Percentiles rank a stretch among this genome's conserved stretches.
Evolutionary conservation across 1,140 invertebrate genomes (phyloP).

Genomic region (Phocides pigmalion): DNA sequence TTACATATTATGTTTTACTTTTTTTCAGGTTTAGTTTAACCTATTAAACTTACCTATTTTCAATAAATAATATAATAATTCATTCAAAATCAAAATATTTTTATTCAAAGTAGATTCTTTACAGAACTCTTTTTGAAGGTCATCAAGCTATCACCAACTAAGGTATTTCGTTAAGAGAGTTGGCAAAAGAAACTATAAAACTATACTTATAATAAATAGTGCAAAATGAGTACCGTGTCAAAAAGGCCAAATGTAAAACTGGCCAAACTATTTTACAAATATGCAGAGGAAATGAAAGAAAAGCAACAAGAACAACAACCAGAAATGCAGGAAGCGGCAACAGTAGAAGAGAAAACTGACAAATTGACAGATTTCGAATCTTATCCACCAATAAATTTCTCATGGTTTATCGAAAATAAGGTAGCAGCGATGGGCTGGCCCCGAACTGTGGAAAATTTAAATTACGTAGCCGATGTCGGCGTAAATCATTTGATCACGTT

Average conservation of each 20-base stretch:
- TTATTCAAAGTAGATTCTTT: too few species aligned
- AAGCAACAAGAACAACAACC: constrained; percentile 7
- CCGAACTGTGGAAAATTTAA: constrained; percentile 83
- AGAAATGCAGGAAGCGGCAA: constrained; percentile 37
- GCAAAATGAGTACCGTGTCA: constrained; percentile 56
- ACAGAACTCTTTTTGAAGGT: too few species aligned
- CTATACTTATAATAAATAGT: neutral
- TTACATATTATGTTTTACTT: too few species aligned
- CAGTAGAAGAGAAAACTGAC: constrained; percentile 21
- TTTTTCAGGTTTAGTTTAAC: too few species aligned
- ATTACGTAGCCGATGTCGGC: constrained; percentile 84
- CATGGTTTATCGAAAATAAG: constrained; percentile 75
- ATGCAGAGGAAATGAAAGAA: constrained; percentile 42
- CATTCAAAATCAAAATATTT: too few species aligned
- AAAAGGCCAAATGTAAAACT: constrained; percentile 70
- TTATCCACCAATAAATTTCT: constrained; percentile 76
- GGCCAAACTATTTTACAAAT: constrained; percentile 75
- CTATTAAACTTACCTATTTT: too few species aligned
- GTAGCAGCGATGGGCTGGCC: constrained; percentile 84
- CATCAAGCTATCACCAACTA: too few species aligned
- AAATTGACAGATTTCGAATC: constrained; percentile 53
- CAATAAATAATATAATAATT: too few species aligned
- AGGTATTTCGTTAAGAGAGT: too few species aligned
- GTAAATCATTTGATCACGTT: constrained; percentile 85
- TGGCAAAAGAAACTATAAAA: too few species aligned